Evolutionary conservation across 2,888 invertebrate genomes (phyloP), one percentile per base, ranked within the genome.

Genomic region (Brachyptera putata): DNA sequence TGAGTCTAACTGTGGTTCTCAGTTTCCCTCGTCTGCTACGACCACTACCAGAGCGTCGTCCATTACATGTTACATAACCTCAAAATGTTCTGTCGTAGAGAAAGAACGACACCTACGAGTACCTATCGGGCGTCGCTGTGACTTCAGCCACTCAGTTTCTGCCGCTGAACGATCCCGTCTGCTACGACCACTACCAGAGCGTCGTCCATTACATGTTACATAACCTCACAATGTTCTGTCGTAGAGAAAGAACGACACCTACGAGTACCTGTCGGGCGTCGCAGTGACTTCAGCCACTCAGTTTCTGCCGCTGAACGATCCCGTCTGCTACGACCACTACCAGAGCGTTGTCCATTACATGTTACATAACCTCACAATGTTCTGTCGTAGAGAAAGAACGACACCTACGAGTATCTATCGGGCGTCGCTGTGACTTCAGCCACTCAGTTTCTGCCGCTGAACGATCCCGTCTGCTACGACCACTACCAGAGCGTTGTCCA

Each of bases 181-280:
- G 87, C 71, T 78, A 86, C 70, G 84, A 83, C 66, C 81, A 84
- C 68, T 87, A 87, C 72, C 61, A 63, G 30, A 80, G 82, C n/a
- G 85, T 87, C 66, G 86, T 91, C 67, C 89, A 91, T 74, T 92
- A 84, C 72, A 90, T 91, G n/a, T n/a, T n/a, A n/a, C n/a, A n/a
- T n/a, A n/a, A n/a, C n/a, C n/a, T n/a, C n/a, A n/a, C n/a, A n/a
- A n/a, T n/a, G n/a, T n/a, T n/a, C n/a, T n/a, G 18, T 75, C 76
- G 57, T 76, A 90, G 84, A 80, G 84, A 60, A 85, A 85, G 69
- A 89, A 91, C 73, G 89, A 89, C 70, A 89, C 89, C 2, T 90
- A 90, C 70, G 87, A 91, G 74, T 92, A 89, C 75, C 80, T 92
- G 59, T 91, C 91, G 34, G 92, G 92, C 16, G 90, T 90, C 53